Conservation (phyloP, 2,113 vertebrate species). For the Spilogale gracilis region DNA sequence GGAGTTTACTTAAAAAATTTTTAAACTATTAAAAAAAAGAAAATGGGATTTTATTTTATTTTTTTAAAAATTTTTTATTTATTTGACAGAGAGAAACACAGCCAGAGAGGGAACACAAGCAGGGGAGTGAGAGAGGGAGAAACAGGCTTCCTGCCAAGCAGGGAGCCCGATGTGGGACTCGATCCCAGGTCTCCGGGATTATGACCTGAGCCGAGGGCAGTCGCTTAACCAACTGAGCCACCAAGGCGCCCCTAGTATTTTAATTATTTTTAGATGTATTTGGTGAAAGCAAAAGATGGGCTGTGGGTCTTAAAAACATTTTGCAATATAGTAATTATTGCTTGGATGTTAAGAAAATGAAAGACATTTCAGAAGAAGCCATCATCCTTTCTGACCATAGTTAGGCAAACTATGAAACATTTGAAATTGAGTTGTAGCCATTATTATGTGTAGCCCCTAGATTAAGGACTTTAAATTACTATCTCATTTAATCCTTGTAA, state of each 20-base stretch:
- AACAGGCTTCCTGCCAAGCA: no score
- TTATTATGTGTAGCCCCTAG: background rate
- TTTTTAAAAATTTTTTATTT: no score
- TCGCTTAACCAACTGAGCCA: no score
- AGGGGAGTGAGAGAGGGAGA: no score
- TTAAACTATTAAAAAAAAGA: background rate
- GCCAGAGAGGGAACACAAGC: no score
- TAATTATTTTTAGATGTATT: background rate
- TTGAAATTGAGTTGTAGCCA: slow-evolving; percentile 3
- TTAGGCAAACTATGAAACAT: background rate
- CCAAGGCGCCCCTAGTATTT: no score
- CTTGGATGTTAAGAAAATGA: slow-evolving; percentile 22
- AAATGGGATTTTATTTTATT: background rate
- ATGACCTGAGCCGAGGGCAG: no score
- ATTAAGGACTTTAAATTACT: slow-evolving; percentile 46
- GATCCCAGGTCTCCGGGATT: no score
- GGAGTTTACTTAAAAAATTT: background rate
- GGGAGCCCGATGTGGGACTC: no score
- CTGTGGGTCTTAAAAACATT: background rate
- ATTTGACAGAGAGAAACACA: no score
- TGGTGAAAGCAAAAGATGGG: background rate
- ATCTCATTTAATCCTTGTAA: slow-evolving; percentile 55
- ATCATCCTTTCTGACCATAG: background rate
- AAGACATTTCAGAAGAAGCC: background rate
- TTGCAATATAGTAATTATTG: background rate